Conservation (phyloP, 2,888 invertebrate species). For the Sinelater perroti region DNA sequence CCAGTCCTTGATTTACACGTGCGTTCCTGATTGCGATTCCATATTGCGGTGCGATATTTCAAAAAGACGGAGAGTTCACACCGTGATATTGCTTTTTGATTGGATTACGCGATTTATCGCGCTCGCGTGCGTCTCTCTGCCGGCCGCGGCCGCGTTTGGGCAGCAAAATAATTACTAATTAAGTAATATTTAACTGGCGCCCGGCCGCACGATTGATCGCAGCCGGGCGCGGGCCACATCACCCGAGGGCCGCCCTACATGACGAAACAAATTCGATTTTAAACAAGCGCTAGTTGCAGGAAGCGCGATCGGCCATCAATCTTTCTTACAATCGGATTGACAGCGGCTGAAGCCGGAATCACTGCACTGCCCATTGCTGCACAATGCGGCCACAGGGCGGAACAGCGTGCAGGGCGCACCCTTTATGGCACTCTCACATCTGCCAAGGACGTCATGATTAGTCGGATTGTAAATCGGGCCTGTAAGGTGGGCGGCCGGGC, state of each 20-base stretch:
- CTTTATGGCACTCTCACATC: conserved; percentile 34
- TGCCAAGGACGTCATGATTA: too few relatives aligned
- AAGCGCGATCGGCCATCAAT: conserved; percentile 32
- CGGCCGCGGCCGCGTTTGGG: background rate
- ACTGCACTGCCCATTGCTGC: conserved; percentile 29
- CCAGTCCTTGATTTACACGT: conserved; percentile 33
- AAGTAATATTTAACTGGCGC: background rate
- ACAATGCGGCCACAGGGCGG: conserved; percentile 41
- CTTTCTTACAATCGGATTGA: conserved; percentile 36
- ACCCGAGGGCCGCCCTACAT: conserved; percentile 7
- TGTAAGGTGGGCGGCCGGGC: too few relatives aligned
- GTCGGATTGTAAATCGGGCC: too few relatives aligned
- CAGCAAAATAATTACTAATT: background rate
- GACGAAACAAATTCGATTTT: conserved; percentile 34
- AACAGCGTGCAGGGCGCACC: conserved; percentile 32
- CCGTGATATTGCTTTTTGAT: conserved; percentile 39
- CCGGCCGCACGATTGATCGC: background rate
- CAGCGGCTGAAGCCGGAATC: conserved; percentile 34
- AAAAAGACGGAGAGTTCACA: conserved; percentile 35
- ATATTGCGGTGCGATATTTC: conserved; percentile 38
- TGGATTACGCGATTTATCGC: conserved; percentile 35
- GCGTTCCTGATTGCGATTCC: conserved; percentile 33
- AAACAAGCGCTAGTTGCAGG: conserved; percentile 32
- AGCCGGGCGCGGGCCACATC: background rate
- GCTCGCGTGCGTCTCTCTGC: conserved; percentile 17